Evolutionary conservation across 2,113 vertebrate species (phyloP).

Genomic region (Chaenocephalus aceratus): DNA sequence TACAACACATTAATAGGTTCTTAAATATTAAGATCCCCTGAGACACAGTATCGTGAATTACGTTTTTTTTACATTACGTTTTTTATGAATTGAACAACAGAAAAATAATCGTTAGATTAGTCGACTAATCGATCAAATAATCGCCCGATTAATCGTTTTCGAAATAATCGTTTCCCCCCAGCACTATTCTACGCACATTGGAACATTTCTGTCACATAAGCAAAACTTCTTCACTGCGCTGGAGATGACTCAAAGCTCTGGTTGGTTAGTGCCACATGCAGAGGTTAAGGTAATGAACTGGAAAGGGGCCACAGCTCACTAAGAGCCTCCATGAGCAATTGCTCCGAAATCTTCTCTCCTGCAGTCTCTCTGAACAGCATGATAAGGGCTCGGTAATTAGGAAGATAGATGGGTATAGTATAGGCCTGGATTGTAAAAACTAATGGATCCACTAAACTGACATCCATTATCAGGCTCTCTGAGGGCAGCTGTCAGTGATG

Average conservation of each 20-base stretch:
- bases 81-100: too few species aligned
- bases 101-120: too few species aligned
- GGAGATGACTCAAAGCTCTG: conserved; percentile 16
- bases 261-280: conserved; percentile 15
- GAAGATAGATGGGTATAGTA: conserved; percentile 52
- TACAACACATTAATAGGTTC: too few species aligned
- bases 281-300: conserved; percentile 68
- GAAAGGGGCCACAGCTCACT: conserved; percentile 56
- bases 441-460: conserved; percentile 46
- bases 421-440: conserved; percentile 52
- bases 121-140: too few species aligned
- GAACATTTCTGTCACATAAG: background rate
- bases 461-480: conserved; percentile 40
- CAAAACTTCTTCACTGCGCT: background rate
- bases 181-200: background rate
- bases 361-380: conserved; percentile 36
- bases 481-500: background rate
- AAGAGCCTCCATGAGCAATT: conserved; percentile 64
- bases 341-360: conserved; percentile 64
- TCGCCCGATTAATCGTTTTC: too few species aligned
- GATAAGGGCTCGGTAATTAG: conserved; percentile 62
- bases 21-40: too few species aligned
- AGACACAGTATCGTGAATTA: too few species aligned
- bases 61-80: too few species aligned
- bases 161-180: too few species aligned